These are phyloP conservation scores for Iselma pallidipennis DNA, from an alignment of 2,888 invertebrate species.

Conservation along the genomic window DNA sequence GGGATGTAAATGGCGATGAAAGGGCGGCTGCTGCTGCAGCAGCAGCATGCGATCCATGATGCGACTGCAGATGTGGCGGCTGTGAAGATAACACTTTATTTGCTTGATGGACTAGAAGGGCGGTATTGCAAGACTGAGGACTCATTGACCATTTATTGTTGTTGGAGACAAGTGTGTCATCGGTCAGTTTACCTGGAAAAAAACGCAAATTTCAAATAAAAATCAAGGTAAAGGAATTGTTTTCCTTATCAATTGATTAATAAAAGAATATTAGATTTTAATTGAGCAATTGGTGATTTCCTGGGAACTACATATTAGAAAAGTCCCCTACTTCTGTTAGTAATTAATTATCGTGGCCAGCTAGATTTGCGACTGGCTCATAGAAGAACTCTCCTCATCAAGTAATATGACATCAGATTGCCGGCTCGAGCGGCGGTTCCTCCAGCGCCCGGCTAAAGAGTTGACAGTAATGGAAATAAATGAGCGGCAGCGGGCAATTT, in stretches of 20 bases:
- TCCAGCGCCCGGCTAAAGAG: slow-evolving; percentile 54
- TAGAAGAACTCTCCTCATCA: slow-evolving; percentile 40
- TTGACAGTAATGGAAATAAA: slow-evolving; percentile 68
- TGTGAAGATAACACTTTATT: slow-evolving; percentile 57
- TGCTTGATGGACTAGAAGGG: slow-evolving; percentile 56
- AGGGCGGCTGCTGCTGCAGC: slow-evolving; percentile 65
- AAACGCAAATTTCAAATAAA: slow-evolving; percentile 18
- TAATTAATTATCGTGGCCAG: slow-evolving; percentile 21
- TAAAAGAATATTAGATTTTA: neutral
- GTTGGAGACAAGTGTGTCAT: slow-evolving; percentile 53
- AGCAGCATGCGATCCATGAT: slow-evolving; percentile 62
- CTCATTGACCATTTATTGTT: slow-evolving; percentile 58
- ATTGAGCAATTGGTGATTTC: neutral
- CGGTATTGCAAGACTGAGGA: slow-evolving; percentile 56
- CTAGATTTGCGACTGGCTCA: slow-evolving; percentile 16
- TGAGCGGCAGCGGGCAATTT: slow-evolving; percentile 65
- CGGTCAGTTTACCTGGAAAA: slow-evolving; percentile 55
- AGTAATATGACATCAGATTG: slow-evolving; percentile 56
- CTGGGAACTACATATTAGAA: neutral
- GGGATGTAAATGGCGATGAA: slow-evolving; percentile 63
- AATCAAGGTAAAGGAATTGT: neutral
- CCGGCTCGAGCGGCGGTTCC: slow-evolving; percentile 34
- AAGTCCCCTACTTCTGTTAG: neutral
- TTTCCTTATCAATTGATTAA: neutral
- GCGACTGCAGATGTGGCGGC: slow-evolving; percentile 50